Evolutionary conservation across 2,113 vertebrate genomes (phyloP).

Genomic region (Ciconia stormi): DNA sequence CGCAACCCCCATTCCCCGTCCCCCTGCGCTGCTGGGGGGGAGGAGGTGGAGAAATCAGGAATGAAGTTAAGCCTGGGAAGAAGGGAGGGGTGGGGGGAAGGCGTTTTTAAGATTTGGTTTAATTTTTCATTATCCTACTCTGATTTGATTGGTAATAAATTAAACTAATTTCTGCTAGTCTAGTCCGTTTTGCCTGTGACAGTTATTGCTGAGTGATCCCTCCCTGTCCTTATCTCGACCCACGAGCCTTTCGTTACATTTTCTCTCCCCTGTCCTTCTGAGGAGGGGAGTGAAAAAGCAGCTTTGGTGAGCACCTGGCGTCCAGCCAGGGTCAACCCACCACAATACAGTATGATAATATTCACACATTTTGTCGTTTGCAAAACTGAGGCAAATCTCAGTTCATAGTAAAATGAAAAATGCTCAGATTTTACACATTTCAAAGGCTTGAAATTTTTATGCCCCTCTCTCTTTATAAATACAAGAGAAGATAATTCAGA

Average conservation of each 20-base stretch:
- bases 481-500: background rate
- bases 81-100: background rate
- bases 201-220: background rate
- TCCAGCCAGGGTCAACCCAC: background rate
- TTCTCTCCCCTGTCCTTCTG: background rate
- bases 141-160: background rate
- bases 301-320: background rate
- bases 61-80: background rate
- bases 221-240: background rate
- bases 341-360: background rate
- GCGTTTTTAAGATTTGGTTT: background rate
- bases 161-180: background rate
- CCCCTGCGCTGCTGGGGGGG: background rate
- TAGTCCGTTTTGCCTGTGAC: background rate
- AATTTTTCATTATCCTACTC: background rate
- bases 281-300: too few relatives aligned
- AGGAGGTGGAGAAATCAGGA: background rate
- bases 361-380: background rate
- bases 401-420: background rate
- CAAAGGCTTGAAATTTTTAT: background rate
- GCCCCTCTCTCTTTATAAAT: background rate
- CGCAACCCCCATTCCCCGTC: background rate
- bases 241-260: background rate
- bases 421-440: background rate
- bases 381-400: background rate